Evolutionary conservation across 2,888 invertebrate genomes (phyloP), one percentile per base, ranked within the genome.

Genomic region (Epiblema foenella): DNA sequence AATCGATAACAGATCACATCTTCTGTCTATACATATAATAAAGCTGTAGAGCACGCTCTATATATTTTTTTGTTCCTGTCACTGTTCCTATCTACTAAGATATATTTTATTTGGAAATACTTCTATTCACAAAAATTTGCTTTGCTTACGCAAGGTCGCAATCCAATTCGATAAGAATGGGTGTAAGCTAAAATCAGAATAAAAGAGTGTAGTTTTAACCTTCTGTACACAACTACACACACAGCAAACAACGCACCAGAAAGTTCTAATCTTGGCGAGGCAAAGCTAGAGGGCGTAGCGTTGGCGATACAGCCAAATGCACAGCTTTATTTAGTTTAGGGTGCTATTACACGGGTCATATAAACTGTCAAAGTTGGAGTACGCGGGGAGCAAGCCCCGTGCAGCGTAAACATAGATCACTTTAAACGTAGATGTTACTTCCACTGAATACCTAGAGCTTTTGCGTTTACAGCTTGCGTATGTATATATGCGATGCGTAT

Each of bases 261-360:
- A 85, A 87, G 82, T 86, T 88, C 83, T 88, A 87, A 89, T 89
- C 86, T 89, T 80, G 82, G 75, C 72, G 83, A 89, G 85, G 87
- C 90, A 88, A 88, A 88, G 86, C 87, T 79, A 81, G 84, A 83
- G 83, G 83, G 85, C 85, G 86, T 82, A 80, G 82, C 82, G 73
- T 77, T 82, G 76, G 78, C 85, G 79, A 84, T 85, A 85, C 85
- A 87, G 87, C 87, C 88, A 89, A 91, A 91, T 89, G 87, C 87
- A 89, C 89, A 87, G 90, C 89, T 89, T 91, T 91, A 91, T 91
- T 92, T 91, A 90, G 89, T 91, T 91, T 89, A 91, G 90, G 91
- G 88, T 88, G 85, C 89, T 87, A 91, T 92, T 93, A 92, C 92
- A 91, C 91, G 93, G 93, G 90, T 91, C 93, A 92, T 93, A 92